Base-by-base conservation (phyloP, 2,797 vertebrate species). In the Myioborus melanocephalus region DNA sequence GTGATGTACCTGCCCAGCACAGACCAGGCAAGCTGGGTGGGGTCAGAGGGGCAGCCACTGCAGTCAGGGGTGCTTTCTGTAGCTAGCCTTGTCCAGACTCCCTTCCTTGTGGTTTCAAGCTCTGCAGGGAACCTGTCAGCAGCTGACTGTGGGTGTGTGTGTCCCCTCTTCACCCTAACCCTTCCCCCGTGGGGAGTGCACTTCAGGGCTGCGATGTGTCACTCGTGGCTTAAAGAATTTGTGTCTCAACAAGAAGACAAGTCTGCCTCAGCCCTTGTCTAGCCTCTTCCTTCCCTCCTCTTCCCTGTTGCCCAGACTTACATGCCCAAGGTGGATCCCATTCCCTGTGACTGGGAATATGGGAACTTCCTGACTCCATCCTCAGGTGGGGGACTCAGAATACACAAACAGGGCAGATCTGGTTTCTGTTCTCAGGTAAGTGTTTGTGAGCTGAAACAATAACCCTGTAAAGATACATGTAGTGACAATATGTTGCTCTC, bases 1-100 rank as follows among this genome's bases (percentile, higher is more conserved):
- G 39, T 35, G 21, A 23, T 1, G 1, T 46, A 28, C 6, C 8
- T 34, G 15, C 41, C 20, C 27, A 75, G 66, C 57, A 24, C 19
- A 30, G 19, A n/a, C 18, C n/a, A 32, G 66, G 47, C n/a, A 44
- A 22, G 21, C 44, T 65, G 61, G 6, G n/a, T 27, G 0, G 0
- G 26, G 19, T 23, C 22, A 3, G 37, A 71, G 35, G 20, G 53
- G 24, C n/a, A 73, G 17, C 47, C 1, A 1, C 53, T 4, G 3
- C 41, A 39, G 30, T 16, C 32, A 61, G 35, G 37, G 28, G 5
- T 61, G 39, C 32, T 83, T 57, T 76, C n/a, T 10, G 35, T 4
- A 28, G 41, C 61, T 10, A 11, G 18, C 37, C 23, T n/a, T 13
- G 44, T 21, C 44, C 37, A 28, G 28, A 16, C 32, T 60, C 16